Percentiles rank a stretch among this genome's conserved stretches.
These are phyloP conservation scores for Onchidella celtica DNA, from an alignment of 2,888 invertebrate species.

Conservation along the genomic window DNA sequence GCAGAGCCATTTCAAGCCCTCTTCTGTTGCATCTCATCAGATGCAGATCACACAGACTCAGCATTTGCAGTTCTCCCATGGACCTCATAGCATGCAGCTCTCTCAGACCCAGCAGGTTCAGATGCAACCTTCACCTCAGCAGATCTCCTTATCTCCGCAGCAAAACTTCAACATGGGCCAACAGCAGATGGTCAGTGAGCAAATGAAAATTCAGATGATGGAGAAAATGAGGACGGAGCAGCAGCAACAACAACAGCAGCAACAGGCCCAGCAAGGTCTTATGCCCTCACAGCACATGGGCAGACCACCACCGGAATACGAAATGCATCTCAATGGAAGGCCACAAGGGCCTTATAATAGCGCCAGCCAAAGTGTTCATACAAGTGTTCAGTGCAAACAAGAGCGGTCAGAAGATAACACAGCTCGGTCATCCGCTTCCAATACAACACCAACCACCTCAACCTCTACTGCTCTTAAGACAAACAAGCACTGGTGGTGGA, in stretches of 20 bases:
- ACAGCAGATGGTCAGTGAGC: constrained; percentile 52
- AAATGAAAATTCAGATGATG: constrained; percentile 57
- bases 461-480: constrained; percentile 41
- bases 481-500: constrained; percentile 48
- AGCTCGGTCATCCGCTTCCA: constrained; percentile 37
- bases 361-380: constrained; percentile 57
- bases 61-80: constrained; percentile 81
- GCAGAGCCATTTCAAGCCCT: constrained; percentile 88
- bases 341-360: constrained; percentile 52
- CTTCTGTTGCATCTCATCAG: constrained; percentile 85
- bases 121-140: constrained; percentile 83
- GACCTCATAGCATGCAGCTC: constrained; percentile 72
- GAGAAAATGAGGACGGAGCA: constrained; percentile 63
- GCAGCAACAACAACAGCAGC: constrained; percentile 50
- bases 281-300: constrained; percentile 69
- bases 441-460: not conserved
- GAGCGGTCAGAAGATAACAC: constrained; percentile 82
- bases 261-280: constrained; percentile 57
- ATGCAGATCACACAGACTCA: constrained; percentile 93
- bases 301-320: constrained; percentile 93
- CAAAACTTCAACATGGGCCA: constrained; percentile 58
- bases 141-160: constrained; percentile 74
- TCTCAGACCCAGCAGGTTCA: constrained; percentile 76
- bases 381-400: constrained; percentile 81
- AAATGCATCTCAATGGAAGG: constrained; percentile 78